Conservation (phyloP, 2,888 invertebrate species). For the Invenusta paracnida region DNA sequence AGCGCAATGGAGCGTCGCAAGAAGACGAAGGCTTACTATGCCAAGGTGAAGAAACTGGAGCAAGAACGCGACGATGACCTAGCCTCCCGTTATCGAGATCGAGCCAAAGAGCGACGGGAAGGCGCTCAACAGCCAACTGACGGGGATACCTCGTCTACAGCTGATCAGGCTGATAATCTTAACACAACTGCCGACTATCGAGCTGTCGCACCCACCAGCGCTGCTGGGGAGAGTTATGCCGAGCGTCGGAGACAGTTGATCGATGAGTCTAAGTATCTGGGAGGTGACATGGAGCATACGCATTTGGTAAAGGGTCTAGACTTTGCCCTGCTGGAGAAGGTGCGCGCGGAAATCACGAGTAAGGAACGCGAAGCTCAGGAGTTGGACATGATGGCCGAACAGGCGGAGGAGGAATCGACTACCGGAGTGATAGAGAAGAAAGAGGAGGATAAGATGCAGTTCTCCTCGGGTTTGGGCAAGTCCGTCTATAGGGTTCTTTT, state of each 20-base stretch:
- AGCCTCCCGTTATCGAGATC: slow-evolving; percentile 55
- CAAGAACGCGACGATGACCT: slow-evolving; percentile 42
- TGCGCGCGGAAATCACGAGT: slow-evolving; percentile 76
- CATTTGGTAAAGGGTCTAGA: slow-evolving; percentile 97
- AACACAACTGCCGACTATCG: slow-evolving; percentile 79
- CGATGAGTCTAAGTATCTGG: slow-evolving; percentile 96
- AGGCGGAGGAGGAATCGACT: slow-evolving; percentile 21
- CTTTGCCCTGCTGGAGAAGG: slow-evolving; percentile 84
- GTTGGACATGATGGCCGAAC: not conserved
- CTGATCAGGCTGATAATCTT: slow-evolving; percentile 55
- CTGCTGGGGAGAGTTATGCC: slow-evolving; percentile 69
- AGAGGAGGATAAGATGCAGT: slow-evolving; percentile 44
- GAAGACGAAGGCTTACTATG: slow-evolving; percentile 66
- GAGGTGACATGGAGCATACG: slow-evolving; percentile 99
- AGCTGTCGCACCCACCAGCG: slow-evolving; percentile 91
- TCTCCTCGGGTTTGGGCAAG: slow-evolving; percentile 42
- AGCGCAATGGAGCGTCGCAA: slow-evolving; percentile 24
- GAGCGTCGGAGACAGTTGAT: slow-evolving; percentile 89
- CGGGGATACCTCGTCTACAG: not conserved
- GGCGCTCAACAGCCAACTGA: slow-evolving; percentile 54
- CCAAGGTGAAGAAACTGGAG: slow-evolving; percentile 75
- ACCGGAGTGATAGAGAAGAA: not conserved
- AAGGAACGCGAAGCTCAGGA: slow-evolving; percentile 66
- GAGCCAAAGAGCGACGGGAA: slow-evolving; percentile 78
- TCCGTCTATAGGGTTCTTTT: slow-evolving; percentile 33